These are phyloP conservation scores for Carcharodon carcharias DNA, from an alignment of 2,797 vertebrate species.

Conservation along the genomic window DNA sequence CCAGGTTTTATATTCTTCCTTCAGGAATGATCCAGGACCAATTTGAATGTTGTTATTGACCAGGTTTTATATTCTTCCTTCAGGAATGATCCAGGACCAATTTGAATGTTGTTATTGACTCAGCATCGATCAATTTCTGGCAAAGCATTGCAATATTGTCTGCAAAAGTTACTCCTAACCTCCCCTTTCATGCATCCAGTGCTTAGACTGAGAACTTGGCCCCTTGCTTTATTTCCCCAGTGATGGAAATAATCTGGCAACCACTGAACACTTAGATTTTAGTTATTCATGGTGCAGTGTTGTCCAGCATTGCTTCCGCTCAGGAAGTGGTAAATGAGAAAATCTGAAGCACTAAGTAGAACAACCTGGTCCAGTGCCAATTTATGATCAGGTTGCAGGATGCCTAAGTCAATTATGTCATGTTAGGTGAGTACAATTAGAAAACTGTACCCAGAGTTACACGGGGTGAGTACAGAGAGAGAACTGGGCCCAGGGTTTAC, in stretches of 20 bases:
- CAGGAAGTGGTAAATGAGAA: background rate
- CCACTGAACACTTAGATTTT: background rate
- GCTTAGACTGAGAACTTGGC: background rate
- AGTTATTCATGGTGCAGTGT: background rate
- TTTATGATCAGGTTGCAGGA: background rate
- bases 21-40: background rate
- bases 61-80: background rate
- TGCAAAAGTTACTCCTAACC: background rate
- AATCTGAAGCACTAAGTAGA: background rate
- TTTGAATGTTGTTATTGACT: background rate
- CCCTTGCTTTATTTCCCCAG: background rate
- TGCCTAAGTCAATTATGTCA: conserved; percentile 1
- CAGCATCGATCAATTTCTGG: background rate
- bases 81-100: background rate
- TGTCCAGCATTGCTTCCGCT: background rate
- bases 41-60: background rate
- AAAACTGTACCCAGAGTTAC: background rate
- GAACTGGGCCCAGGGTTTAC: background rate
- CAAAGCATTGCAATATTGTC: background rate
- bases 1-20: background rate
- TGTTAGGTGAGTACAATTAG: background rate
- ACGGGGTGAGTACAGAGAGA: background rate
- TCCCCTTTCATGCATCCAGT: background rate
- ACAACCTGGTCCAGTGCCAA: background rate
- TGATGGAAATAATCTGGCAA: conserved; percentile 1